A percentile compares a stretch with the other conserved stretches of the same genome.
These are phyloP conservation scores for Mythimna ferrago DNA, from an alignment of 2,888 invertebrate genomes.

Conservation along the genomic window DNA sequence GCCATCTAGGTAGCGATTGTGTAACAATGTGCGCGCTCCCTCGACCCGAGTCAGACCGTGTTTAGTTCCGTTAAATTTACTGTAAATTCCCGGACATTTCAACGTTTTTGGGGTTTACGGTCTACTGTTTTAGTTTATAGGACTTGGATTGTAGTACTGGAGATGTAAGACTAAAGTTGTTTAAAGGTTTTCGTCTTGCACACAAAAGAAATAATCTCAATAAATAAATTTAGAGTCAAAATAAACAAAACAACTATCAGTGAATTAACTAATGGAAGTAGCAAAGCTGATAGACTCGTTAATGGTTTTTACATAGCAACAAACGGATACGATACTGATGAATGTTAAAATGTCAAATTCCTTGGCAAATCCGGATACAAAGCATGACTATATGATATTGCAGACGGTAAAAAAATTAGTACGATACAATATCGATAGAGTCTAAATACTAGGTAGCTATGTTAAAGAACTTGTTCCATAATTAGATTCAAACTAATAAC, in stretches of 20 bases:
- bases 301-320: constrained; percentile 3
- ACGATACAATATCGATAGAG: constrained; percentile 1
- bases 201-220: neutral
- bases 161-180: constrained; percentile 17
- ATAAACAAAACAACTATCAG: constrained; percentile 3
- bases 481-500: constrained; percentile 43
- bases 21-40: constrained; percentile 50
- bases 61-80: constrained; percentile 57
- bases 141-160: constrained; percentile 19
- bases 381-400: constrained; percentile 15
- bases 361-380: constrained; percentile 27
- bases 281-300: neutral
- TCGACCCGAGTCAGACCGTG: constrained; percentile 39
- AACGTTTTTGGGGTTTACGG: constrained; percentile 48
- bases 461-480: constrained; percentile 43
- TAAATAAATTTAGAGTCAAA: neutral
- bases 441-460: constrained; percentile 8
- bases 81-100: constrained; percentile 55
- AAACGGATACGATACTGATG: constrained; percentile 14
- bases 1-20: constrained; percentile 58
- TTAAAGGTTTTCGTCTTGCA: constrained; percentile 10
- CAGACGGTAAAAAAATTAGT: constrained; percentile 12
- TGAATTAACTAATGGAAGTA: neutral
- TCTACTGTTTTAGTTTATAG: constrained; percentile 30
- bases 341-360: constrained; percentile 49